Evolutionary conservation across 2,113 vertebrate genomes (phyloP).

Genomic region (Phainopepla nitens): DNA sequence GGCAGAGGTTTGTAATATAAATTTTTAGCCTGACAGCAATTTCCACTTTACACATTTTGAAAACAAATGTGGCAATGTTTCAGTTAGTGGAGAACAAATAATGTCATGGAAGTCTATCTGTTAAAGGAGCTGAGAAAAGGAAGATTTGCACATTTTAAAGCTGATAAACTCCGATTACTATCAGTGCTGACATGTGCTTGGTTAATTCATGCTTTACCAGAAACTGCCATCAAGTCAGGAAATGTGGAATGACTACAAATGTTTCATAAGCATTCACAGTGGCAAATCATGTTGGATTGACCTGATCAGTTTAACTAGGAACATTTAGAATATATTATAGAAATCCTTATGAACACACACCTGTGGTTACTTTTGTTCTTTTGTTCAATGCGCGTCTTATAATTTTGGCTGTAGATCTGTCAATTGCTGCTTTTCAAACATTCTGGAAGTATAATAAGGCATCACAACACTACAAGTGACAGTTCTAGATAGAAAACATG

Average conservation of each 20-base stretch:
- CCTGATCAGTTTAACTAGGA: background rate
- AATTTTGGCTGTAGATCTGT: background rate
- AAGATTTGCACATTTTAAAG: conserved; percentile 21
- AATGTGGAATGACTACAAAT: background rate
- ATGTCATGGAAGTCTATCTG: background rate
- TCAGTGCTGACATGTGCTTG: background rate
- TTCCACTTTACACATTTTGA: conserved; percentile 39
- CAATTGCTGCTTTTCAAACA: background rate
- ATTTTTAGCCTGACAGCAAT: conserved; percentile 28
- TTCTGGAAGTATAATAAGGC: background rate
- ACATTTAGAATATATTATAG: background rate
- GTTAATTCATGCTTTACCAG: conserved; percentile 14
- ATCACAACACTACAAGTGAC: background rate
- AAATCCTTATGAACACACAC: background rate
- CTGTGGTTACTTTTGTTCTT: background rate
- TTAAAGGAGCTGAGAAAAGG: background rate
- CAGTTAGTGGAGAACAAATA: background rate
- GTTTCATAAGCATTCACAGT: background rate
- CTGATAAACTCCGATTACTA: background rate
- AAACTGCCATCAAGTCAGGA: background rate
- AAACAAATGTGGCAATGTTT: conserved; percentile 49
- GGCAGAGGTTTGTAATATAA: conserved; percentile 4
- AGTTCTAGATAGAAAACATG: background rate
- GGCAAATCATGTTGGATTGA: background rate
- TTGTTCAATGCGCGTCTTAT: background rate